A percentile compares a stretch with the other conserved stretches of the same genome.
Evolutionary conservation across 2,888 invertebrate species (phyloP).

Genomic region (Dynastes hyllus): DNA sequence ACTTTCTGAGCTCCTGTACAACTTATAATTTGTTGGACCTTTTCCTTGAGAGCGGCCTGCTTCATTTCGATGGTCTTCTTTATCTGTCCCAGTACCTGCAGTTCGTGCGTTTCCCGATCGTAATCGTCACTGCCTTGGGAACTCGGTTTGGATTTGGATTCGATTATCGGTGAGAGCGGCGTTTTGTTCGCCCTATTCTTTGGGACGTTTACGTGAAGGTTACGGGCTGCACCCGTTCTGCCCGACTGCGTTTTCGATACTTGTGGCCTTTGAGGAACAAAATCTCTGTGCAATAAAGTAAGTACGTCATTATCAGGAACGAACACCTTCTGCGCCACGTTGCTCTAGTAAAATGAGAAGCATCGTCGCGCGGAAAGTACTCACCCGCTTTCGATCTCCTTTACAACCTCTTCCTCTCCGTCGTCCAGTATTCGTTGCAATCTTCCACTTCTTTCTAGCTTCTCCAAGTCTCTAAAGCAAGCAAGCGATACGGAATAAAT

Average conservation of each 20-base stretch:
- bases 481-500: background rate
- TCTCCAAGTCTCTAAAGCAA: slow-evolving; percentile 46
- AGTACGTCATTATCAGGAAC: background rate
- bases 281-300: background rate
- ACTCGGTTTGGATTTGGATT: slow-evolving; percentile 20
- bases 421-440: slow-evolving; percentile 38
- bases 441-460: slow-evolving; percentile 40
- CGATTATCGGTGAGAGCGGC: slow-evolving; percentile 33
- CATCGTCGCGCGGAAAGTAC: background rate
- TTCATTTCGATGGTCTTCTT: slow-evolving; percentile 47
- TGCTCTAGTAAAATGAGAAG: too few species aligned
- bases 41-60: slow-evolving; percentile 49
- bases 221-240: slow-evolving; percentile 1
- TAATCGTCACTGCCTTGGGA: slow-evolving; percentile 21
- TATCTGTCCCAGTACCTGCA: slow-evolving; percentile 45
- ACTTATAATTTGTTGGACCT: slow-evolving; percentile 48
- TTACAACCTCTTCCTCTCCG: slow-evolving; percentile 49
- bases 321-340: background rate
- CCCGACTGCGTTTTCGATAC: slow-evolving; percentile 8
- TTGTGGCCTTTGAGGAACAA: slow-evolving; percentile 18
- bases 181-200: background rate
- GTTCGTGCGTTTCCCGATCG: slow-evolving; percentile 27
- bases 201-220: background rate
- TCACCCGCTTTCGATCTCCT: slow-evolving; percentile 40
- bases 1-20: slow-evolving; percentile 31